Conservation (phyloP, 2,113 vertebrate genomes). For the Carassius carassius region DNA sequence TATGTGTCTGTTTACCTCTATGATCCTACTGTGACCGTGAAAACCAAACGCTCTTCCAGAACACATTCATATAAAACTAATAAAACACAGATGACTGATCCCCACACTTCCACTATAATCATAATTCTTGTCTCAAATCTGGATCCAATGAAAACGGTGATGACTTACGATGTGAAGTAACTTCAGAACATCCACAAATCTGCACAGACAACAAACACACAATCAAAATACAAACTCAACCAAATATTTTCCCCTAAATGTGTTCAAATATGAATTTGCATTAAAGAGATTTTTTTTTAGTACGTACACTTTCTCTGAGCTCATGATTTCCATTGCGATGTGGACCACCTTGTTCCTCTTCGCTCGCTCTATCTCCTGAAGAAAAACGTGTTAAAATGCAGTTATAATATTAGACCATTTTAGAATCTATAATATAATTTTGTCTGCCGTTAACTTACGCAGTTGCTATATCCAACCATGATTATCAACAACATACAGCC, state of each 20-base stretch:
- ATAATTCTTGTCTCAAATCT: not conserved
- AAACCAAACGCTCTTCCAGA: not conserved
- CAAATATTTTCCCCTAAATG: not conserved
- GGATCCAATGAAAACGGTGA: not conserved
- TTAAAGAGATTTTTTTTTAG: too few species aligned
- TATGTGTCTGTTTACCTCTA: conserved; percentile 11
- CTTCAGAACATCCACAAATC: conserved; percentile 97
- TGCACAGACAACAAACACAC: conserved; percentile 61
- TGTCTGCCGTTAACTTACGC: conserved; percentile 29
- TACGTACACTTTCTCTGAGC: conserved; percentile 96
- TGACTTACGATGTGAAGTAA: conserved; percentile 96
- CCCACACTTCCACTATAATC: not conserved
- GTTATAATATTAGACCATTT: not conserved
- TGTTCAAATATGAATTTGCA: too few species aligned
- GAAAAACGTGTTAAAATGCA: conserved; percentile 24
- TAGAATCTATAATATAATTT: not conserved
- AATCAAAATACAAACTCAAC: not conserved
- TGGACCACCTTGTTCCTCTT: conserved; percentile 89
- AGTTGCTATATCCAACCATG: conserved; percentile 45
- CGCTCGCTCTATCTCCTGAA: conserved; percentile 61
- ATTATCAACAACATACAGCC: conserved; percentile 4
- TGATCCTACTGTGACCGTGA: conserved; percentile 7
- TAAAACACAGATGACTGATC: not conserved
- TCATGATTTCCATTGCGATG: conserved; percentile 96
- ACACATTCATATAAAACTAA: not conserved